Evolutionary conservation across 2,797 vertebrate genomes (phyloP).

Genomic region (Oryzias dopingdopingensis): DNA sequence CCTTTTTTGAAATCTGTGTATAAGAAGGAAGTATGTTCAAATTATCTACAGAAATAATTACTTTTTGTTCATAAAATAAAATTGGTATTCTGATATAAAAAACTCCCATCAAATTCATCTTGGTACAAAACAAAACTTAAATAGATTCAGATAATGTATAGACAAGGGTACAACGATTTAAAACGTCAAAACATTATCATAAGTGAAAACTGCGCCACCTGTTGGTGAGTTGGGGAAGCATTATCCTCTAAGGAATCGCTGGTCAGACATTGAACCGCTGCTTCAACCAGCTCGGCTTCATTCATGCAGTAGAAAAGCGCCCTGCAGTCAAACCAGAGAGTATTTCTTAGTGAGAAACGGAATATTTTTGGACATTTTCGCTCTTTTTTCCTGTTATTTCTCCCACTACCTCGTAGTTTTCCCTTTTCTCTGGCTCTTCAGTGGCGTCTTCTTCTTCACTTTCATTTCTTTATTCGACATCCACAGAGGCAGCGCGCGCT

Average conservation of each 20-base stretch:
- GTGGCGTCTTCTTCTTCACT: constrained; percentile 19
- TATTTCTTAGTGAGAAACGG: accelerated
- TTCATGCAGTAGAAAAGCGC: constrained; percentile 72
- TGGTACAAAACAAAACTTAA: too few relatives aligned
- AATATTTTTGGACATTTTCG: too few relatives aligned
- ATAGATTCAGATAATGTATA: too few relatives aligned
- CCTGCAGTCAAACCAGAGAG: constrained; percentile 26
- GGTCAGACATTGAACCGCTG: constrained; percentile 45
- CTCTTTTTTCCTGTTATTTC: not conserved
- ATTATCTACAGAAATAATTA: too few relatives aligned
- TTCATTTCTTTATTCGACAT: constrained; percentile 46
- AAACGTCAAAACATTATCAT: not conserved
- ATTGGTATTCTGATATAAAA: too few relatives aligned
- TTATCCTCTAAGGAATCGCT: not conserved
- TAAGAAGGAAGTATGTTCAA: too few relatives aligned
- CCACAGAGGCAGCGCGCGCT: constrained; percentile 62
- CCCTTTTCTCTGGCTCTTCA: constrained; percentile 36
- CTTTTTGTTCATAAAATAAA: too few relatives aligned
- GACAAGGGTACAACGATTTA: too few relatives aligned
- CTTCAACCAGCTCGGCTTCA: constrained; percentile 70
- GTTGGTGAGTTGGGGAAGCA: not conserved
- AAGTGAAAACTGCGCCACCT: constrained; percentile 41
- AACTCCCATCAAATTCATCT: too few relatives aligned
- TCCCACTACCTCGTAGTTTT: constrained; percentile 43
- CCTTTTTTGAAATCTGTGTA: constrained; percentile 33